A percentile compares a stretch with the other conserved stretches of the same genome.
Conservation (phyloP, 2,888 invertebrate genomes). For the Lithophane socia region DNA sequence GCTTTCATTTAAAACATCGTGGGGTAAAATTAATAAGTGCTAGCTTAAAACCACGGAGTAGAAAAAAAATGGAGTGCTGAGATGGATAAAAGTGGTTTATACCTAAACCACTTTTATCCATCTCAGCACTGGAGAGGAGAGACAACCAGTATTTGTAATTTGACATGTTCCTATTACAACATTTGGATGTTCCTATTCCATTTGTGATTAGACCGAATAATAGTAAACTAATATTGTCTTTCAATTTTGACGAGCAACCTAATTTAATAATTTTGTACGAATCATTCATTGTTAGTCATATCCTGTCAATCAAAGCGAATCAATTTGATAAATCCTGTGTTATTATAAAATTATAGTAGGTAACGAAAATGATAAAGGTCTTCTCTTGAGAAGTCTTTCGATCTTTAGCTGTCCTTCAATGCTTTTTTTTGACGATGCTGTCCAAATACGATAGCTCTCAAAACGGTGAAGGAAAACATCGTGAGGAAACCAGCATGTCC, state of each 20-base stretch:
- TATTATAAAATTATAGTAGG: too few relatives aligned
- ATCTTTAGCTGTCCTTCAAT: not conserved
- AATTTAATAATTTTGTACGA: not conserved
- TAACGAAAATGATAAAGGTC: not conserved
- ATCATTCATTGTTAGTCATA: not conserved
- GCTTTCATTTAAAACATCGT: slow-evolving; percentile 36
- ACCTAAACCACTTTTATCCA: too few relatives aligned
- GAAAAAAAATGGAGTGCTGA: slow-evolving; percentile 2
- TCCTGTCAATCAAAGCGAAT: not conserved
- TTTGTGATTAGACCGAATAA: not conserved
- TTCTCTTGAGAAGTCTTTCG: not conserved
- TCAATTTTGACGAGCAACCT: too few relatives aligned
- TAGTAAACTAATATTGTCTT: not conserved
- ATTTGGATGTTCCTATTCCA: too few relatives aligned
- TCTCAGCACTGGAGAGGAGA: too few relatives aligned
- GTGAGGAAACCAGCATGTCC: too few relatives aligned
- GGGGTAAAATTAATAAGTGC: slow-evolving; percentile 29
- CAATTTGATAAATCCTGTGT: not conserved
- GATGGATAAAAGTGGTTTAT: not conserved
- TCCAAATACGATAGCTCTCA: not conserved
- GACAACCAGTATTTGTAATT: not conserved
- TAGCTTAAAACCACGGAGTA: slow-evolving; percentile 10
- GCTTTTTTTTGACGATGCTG: not conserved
- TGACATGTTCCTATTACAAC: too few relatives aligned
- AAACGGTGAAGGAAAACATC: too few relatives aligned